Base-by-base conservation (phyloP, 2,113 vertebrate species). In the Pogona vitticeps region DNA sequence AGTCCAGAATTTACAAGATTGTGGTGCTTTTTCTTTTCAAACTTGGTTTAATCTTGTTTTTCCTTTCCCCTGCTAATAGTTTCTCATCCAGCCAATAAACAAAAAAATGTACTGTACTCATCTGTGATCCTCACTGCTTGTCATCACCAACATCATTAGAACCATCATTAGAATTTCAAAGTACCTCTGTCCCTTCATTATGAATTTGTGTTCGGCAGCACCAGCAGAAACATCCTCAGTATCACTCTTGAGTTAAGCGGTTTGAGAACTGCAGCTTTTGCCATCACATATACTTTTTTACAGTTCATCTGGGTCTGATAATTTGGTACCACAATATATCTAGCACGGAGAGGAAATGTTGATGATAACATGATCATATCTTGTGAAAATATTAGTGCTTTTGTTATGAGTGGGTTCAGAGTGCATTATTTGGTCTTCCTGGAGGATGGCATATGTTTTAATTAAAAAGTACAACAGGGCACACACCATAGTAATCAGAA, bases 251-350 rank as follows among this genome's bases (percentile, higher is more conserved):
- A 84, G 23, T 18, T 52, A 61, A 61, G 40, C 36, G 28, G 36
- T 59, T 70, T 70, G 9, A 61, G 17, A 18, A 59, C 15, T 59
- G 21, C 63, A 58, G 28, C 10, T 76, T 84, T 84, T 42, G 17
- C 68, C 87, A 14, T 33, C 70, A 5, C 46, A 88, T 87, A 65
- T 58, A 72, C 86, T 40, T 73, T 38, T 68, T 23, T 76, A 72
- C 56, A 83, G 81, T 75, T 85, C 75, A 13, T 28, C 58, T 10
- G 78, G 52, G 81, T 83, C 31, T 87, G 76, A 86, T 0, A 0
- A 12, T 31, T 63, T 86, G 86, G 52, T 91, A 68, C 58, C 86
- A 75, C 83, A 59, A 91, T 85, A 42, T 76, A 70, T 82, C 88
- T 90, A 10, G 28, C 89, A 46, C 59, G 76, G 86, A 70, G 63